Base-by-base conservation (phyloP, 2,888 invertebrate species). In the Brenthis daphne region DNA sequence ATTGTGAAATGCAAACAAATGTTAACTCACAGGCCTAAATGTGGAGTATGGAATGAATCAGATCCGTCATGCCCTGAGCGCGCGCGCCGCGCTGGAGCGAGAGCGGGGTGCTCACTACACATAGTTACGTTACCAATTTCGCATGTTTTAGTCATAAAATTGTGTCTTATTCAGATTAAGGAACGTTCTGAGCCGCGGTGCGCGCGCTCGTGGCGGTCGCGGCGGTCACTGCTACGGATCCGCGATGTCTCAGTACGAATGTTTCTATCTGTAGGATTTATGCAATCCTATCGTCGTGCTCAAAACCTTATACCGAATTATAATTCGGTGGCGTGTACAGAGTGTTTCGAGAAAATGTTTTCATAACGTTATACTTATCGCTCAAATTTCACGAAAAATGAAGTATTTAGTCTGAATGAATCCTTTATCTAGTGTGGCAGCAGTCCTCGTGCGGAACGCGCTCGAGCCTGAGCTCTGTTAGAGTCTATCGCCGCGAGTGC, bases 321-420 rank as follows among this genome's bases (percentile, higher is more conserved):
- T 37, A 37, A 37, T 37, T 37, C 37, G 37, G 37, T 43, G 37
- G 37, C 37, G 37, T 43, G 37, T 43, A 43, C 37, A 43, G 37
- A 43, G 24, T 14, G 29, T 11, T 3, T 60, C n/a, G 50, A 60
- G n/a, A 24, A 60, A 50, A 24, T 48, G 20, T 11, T 51, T 16
- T 33, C 50, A 51, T 51, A 51, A 51, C 50, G n/a, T 51, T 29
- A 60, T 50, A 60, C 60, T 60, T 71, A 69, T 71, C 71, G 71
- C 71, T 69, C 71, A 71, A 71, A 71, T 64, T 51, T 50, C 50
- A 66, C 50, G 58, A 56, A 60, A 29, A 51, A 53, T 50, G 16
- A 16, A 20, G 55, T 68, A 53, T 64, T 43, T n/a, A 50, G 57
- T 60, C 63, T 64, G 65, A 69, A 69, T 63, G 65, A 47, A 47